A percentile compares a stretch with the other conserved stretches of the same genome.
These are phyloP conservation scores for Aricia agestis DNA, from an alignment of 1,140 invertebrate species.

Conservation along the genomic window DNA sequence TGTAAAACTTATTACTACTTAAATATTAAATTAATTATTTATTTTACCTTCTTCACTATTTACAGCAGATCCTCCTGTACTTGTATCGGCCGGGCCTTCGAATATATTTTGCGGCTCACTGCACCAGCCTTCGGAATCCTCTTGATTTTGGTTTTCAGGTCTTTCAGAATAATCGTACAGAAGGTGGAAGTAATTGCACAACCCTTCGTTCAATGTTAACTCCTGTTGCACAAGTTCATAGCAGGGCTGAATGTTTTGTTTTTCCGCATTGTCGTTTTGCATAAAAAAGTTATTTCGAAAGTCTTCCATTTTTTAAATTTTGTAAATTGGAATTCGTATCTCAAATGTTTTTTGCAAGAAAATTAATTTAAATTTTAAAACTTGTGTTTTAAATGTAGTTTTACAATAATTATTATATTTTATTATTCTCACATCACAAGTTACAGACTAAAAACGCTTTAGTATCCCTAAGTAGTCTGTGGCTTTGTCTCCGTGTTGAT, in stretches of 20 bases:
- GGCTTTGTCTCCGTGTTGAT: neutral
- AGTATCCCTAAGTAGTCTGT: too few species aligned
- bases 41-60: too few species aligned
- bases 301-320: slow-evolving; percentile 38
- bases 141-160: slow-evolving; percentile 25
- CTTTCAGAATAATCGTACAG: slow-evolving; percentile 43
- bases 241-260: slow-evolving; percentile 32
- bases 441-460: neutral
- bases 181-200: slow-evolving; percentile 45
- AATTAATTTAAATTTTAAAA: neutral
- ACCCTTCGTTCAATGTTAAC: slow-evolving; percentile 28
- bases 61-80: too few species aligned
- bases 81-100: too few species aligned
- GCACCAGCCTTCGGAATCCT: slow-evolving; percentile 30
- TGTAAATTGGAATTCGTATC: neutral
- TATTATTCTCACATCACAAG: neutral
- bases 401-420: too few species aligned
- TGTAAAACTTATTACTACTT: too few species aligned
- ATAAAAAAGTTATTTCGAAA: slow-evolving; percentile 38
- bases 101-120: slow-evolving; percentile 28
- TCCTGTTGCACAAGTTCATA: slow-evolving; percentile 35
- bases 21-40: too few species aligned
- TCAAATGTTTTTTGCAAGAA: neutral
- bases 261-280: slow-evolving; percentile 35
- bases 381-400: too few species aligned